Base-by-base conservation (phyloP, 1,140 invertebrate genomes). In the Glossosoma conforme region DNA sequence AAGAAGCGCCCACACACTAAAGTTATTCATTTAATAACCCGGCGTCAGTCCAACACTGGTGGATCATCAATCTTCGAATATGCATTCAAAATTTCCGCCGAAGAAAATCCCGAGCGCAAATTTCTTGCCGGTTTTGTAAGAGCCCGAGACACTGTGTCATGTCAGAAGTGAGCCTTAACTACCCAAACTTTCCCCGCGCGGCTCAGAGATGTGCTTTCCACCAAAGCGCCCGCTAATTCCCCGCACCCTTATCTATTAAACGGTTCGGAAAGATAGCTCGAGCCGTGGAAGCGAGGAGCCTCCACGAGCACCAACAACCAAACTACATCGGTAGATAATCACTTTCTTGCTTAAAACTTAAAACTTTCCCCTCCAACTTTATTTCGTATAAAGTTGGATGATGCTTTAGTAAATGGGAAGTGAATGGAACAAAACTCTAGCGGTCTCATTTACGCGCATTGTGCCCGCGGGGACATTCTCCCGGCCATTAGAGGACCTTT, bases 161-260 rank as follows among this genome's bases (percentile, higher is more conserved):
- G 53, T 55, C 46, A 30, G 19, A 32, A 36, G 46, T n/a, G 42
- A 44, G 25, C 44, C 54, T 52, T 52, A 44, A 52, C 54, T 56
- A 49, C 49, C 48, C 40, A 52, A 56, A 56, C 28, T 56, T 56
- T 56, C 49, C 54, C 47, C 49, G 21, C 54, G 44, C 28, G 37
- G 47, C 54, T 56, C 52, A 45, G 48, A 20, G 49, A 52, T 56
- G 47, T 52, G 49, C 54, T 50, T 38, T 53, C 44, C 33, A 38
- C 50, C 45, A 57, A 52, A 52, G 50, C 50, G 50, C 46, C 45
- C 25, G 56, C 56, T 58, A 58, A 58, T 58, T 58, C 56, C 45
- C 54, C 21, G 44, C 54, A 44, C 38, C 49, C 56, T 58, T 58
- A 58, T 58, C 56, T 58, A 58, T 58, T 58, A 58, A 58, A 58